Percentiles rank a stretch among this genome's conserved stretches.
Conservation (phyloP, 2,113 vertebrate genomes). For the Laticauda laticaudata region DNA sequence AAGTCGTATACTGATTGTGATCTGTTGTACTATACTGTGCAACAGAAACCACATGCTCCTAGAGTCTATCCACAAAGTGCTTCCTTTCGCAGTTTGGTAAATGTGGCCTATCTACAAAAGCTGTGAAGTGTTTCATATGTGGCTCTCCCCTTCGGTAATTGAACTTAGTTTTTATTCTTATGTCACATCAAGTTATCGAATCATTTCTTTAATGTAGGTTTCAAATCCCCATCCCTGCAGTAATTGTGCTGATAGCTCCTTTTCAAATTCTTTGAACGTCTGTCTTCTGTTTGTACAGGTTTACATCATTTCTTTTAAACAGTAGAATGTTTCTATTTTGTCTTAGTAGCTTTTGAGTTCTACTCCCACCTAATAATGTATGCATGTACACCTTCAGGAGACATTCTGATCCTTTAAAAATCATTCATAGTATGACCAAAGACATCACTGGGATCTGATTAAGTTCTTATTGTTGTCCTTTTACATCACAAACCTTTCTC, state of each 20-base stretch:
- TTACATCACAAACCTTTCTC: background rate
- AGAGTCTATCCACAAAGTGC: background rate
- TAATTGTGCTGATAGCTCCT: background rate
- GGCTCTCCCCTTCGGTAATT: background rate
- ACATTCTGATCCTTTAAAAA: background rate
- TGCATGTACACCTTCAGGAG: background rate
- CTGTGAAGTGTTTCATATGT: background rate
- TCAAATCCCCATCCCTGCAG: background rate
- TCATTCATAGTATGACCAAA: background rate
- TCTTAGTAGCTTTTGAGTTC: background rate
- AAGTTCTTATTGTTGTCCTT: background rate
- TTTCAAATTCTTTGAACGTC: background rate
- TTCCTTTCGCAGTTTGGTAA: background rate
- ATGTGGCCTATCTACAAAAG: background rate
- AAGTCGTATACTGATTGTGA: background rate
- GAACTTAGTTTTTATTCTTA: background rate
- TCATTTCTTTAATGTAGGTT: fast-evolving
- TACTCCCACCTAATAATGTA: background rate
- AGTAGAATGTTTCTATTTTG: background rate
- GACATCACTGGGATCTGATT: background rate
- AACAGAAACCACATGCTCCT: conserved; percentile 1
- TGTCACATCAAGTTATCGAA: background rate
- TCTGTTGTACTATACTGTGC: background rate
- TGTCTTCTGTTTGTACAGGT: fast-evolving
- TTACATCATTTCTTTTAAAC: background rate